Conservation (phyloP, 2,797 vertebrate species). For the Sandelia bainsii region DNA sequence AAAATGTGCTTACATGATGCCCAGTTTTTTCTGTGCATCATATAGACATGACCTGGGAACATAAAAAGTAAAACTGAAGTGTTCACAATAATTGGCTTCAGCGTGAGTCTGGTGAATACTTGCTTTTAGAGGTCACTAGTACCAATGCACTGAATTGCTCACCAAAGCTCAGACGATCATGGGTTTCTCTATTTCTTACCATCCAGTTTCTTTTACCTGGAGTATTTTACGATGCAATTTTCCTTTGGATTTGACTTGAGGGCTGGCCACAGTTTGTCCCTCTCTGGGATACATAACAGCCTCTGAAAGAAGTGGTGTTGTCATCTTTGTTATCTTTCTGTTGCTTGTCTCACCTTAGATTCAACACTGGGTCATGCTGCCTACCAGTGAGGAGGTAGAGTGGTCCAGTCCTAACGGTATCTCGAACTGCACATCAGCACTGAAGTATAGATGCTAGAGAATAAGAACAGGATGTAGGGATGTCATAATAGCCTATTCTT, state of each 20-base stretch:
- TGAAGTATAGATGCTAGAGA: neutral
- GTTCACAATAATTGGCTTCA: constrained; percentile 29
- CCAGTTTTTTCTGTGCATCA: neutral
- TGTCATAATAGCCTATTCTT: constrained; percentile 30
- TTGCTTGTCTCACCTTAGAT: constrained; percentile 18
- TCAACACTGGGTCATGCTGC: constrained; percentile 12
- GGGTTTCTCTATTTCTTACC: constrained; percentile 2
- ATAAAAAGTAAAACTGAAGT: constrained; percentile 19
- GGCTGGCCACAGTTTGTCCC: neutral
- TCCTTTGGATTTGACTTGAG: neutral
- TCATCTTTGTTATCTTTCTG: neutral
- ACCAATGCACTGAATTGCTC: constrained; percentile 5
- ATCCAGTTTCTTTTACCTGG: neutral
- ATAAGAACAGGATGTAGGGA: neutral
- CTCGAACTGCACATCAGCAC: constrained; percentile 17
- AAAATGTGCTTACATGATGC: too few relatives aligned
- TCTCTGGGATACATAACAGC: neutral
- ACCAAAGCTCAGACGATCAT: neutral
- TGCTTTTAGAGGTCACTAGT: constrained; percentile 39
- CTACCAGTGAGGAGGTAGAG: neutral
- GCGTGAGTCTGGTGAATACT: constrained; percentile 26
- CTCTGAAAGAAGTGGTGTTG: neutral
- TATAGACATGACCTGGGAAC: neutral
- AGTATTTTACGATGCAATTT: neutral
- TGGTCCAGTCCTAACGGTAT: neutral